A percentile compares a stretch with the other conserved stretches of the same genome.
Evolutionary conservation across 2,113 vertebrate species (phyloP).

Genomic region (Nesogale talazaci): DNA sequence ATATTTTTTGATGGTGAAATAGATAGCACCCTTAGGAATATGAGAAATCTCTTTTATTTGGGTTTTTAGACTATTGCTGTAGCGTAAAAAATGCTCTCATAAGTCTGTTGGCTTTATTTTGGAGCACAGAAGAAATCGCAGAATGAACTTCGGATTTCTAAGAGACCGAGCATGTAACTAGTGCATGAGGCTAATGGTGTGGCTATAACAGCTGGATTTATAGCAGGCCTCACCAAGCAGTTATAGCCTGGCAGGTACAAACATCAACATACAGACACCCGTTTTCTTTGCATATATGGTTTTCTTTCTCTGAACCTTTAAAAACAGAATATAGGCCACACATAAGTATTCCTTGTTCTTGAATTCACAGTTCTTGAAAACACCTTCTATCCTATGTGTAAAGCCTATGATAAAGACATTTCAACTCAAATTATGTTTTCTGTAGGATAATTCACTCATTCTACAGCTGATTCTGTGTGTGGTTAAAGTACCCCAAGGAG

Average conservation of each 20-base stretch:
- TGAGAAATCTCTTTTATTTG: constrained; percentile 12
- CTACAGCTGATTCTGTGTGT: constrained; percentile 1
- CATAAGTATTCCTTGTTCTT: neutral
- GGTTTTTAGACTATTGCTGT: neutral
- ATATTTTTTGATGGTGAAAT: neutral
- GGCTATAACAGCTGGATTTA: no score
- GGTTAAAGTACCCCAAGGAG: neutral
- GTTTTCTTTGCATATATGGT: constrained; percentile 22
- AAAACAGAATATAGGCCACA: neutral
- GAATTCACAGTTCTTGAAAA: constrained; percentile 12
- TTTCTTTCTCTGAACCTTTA: constrained; percentile 45
- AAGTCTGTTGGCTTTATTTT: no score
- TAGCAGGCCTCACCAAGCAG: no score
- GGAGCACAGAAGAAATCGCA: no score
- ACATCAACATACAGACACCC: no score
- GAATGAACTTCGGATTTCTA: no score
- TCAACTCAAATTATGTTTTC: constrained; percentile 44
- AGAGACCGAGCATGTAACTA: no score
- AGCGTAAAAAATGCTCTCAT: no score
- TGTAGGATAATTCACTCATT: constrained; percentile 54
- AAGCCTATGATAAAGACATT: constrained; percentile 11
- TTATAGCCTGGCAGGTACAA: neutral
- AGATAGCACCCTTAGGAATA: neutral
- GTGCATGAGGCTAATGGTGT: no score
- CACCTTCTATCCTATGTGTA: neutral